phyloP scores from a whole-genome alignment of 2,888 invertebrate species.

The Villa cingulata region DNA sequence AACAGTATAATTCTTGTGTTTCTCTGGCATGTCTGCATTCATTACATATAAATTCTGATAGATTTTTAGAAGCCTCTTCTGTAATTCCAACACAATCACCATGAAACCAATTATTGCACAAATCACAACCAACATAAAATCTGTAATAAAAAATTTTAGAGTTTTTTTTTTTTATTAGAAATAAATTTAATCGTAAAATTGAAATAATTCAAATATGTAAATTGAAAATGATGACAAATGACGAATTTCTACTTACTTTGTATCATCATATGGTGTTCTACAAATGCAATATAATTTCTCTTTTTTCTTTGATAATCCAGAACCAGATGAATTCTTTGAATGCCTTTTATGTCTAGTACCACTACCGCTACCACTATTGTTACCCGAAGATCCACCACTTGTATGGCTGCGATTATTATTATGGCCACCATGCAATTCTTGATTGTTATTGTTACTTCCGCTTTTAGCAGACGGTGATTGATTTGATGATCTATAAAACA shows the following conservation, averaged over 20 bases:
- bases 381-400: conserved; percentile 2
- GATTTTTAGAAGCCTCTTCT: conserved; percentile 76
- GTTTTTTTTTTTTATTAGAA: neutral
- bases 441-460: conserved; percentile 5
- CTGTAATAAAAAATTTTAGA: conserved; percentile 39
- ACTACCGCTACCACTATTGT: conserved; percentile 23
- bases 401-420: conserved; percentile 15
- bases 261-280: conserved; percentile 87
- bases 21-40: conserved; percentile 77
- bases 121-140: conserved; percentile 95
- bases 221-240: no score
- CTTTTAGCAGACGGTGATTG: neutral
- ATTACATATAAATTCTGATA: conserved; percentile 80
- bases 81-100: conserved; percentile 91
- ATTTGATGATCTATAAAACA: conserved; percentile 2
- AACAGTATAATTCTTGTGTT: conserved; percentile 86
- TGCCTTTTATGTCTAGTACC: conserved; percentile 13
- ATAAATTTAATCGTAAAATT: neutral
- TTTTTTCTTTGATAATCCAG: conserved; percentile 40
- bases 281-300: conserved; percentile 84
- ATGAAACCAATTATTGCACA: conserved; percentile 98
- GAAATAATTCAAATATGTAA: conserved; percentile 8
- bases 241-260: conserved; percentile 49
- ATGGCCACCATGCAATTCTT: neutral
- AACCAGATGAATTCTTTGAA: no score